These are phyloP conservation scores for Polylopha cassiicola DNA, from an alignment of 2,888 invertebrate species.

Conservation along the genomic window DNA sequence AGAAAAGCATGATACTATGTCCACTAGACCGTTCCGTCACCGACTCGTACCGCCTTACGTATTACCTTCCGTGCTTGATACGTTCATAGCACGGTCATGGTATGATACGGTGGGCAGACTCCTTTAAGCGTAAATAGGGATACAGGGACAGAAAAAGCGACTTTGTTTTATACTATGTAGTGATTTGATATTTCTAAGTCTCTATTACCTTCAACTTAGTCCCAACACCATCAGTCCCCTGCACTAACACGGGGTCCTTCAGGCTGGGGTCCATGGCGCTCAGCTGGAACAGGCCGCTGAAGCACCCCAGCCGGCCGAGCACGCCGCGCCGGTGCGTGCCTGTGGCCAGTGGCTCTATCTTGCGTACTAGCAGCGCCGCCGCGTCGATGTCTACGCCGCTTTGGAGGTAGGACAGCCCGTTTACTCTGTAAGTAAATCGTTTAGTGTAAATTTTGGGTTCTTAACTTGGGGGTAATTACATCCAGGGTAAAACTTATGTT, in stretches of 20 bases:
- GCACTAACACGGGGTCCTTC: constrained; percentile 91
- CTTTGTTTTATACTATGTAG: no score
- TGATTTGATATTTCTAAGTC: background rate
- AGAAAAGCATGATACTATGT: no score
- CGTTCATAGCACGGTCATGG: no score
- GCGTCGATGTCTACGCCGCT: constrained; percentile 96
- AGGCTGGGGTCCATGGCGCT: constrained; percentile 80
- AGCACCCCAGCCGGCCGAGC: constrained; percentile 91
- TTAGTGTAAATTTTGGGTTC: no score
- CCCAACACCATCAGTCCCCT: constrained; percentile 97
- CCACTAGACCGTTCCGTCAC: no score
- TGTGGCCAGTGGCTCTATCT: constrained; percentile 88
- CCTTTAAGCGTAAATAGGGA: no score
- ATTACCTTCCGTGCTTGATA: no score
- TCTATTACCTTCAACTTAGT: constrained; percentile 91
- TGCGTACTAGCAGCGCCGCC: constrained; percentile 89
- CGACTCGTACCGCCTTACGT: no score
- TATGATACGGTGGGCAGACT: no score
- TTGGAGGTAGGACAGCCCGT: constrained; percentile 89
- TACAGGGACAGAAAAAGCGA: no score
- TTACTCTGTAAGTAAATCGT: constrained; percentile 70
- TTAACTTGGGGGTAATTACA: no score
- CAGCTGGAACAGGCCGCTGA: constrained; percentile 94
- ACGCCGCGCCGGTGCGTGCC: constrained; percentile 88
- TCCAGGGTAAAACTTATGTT: no score